Conservation (phyloP, 1,140 invertebrate genomes). For the Danaus melanippus region DNA sequence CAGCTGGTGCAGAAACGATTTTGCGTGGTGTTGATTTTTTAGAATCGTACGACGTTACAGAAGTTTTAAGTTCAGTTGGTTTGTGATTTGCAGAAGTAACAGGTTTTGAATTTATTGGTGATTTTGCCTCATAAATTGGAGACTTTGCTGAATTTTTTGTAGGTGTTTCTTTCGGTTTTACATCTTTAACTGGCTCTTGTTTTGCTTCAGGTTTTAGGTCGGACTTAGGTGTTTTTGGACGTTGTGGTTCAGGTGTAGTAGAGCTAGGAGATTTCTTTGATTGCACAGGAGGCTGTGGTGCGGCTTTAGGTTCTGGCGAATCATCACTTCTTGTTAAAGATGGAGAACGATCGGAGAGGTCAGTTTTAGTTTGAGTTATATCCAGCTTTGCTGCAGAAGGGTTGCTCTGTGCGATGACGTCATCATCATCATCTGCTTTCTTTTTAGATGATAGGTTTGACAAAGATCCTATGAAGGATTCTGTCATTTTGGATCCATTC, state of each 20-base stretch:
- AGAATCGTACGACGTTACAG: constrained; percentile 33
- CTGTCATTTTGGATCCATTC: constrained; percentile 64
- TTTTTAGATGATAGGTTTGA: constrained; percentile 46
- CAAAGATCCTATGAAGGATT: constrained; percentile 65
- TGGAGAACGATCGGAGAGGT: constrained; percentile 63
- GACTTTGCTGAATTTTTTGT: constrained; percentile 44
- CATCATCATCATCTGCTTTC: constrained; percentile 60
- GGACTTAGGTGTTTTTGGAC: constrained; percentile 57
- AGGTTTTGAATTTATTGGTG: constrained; percentile 41
- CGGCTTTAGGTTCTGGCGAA: constrained; percentile 63
- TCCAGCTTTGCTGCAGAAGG: constrained; percentile 30
- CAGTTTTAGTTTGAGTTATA: constrained; percentile 38
- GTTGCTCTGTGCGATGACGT: constrained; percentile 59
- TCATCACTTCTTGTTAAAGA: constrained; percentile 68
- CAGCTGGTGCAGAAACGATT: constrained; percentile 49
- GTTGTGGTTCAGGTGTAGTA: constrained; percentile 46
- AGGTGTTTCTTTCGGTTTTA: constrained; percentile 24
- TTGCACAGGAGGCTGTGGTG: constrained; percentile 31
- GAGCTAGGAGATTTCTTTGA: constrained; percentile 39
- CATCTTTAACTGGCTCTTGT: constrained; percentile 27
- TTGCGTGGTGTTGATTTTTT: constrained; percentile 57
- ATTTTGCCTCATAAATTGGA: constrained; percentile 43
- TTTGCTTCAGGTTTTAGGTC: constrained; percentile 38
- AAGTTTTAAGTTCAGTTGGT: constrained; percentile 43
- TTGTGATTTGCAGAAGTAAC: constrained; percentile 39